Percentiles rank a stretch among this genome's conserved stretches.
These are phyloP conservation scores for Cremastinae sp. DNA, from an alignment of 2,888 invertebrate genomes.

Conservation along the genomic window DNA sequence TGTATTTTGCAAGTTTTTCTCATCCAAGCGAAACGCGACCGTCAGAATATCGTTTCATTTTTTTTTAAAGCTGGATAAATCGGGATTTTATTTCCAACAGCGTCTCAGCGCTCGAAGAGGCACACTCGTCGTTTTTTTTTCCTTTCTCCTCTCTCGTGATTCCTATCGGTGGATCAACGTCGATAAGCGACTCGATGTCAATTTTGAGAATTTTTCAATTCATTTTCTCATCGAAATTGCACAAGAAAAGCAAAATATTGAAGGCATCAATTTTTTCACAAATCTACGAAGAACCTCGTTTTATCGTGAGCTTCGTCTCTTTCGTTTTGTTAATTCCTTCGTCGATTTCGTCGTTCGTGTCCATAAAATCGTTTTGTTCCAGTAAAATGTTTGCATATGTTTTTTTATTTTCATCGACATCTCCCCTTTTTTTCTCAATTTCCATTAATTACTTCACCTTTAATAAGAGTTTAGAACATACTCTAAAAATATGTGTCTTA, in stretches of 20 bases:
- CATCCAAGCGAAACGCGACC: constrained; percentile 39
- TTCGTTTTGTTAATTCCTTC: constrained; percentile 24
- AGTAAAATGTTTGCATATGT: not conserved
- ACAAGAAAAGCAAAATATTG: too few species aligned
- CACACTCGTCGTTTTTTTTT: constrained; percentile 51
- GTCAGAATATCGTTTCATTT: constrained; percentile 52
- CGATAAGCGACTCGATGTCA: not conserved
- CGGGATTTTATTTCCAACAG: constrained; percentile 29
- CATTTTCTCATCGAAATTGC: not conserved
- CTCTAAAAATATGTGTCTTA: constrained; percentile 77
- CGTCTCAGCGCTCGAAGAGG: constrained; percentile 40
- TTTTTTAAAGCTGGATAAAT: constrained; percentile 54
- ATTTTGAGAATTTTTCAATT: constrained; percentile 10
- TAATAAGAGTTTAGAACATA: constrained; percentile 70
- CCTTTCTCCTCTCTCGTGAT: constrained; percentile 17
- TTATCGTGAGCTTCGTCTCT: not conserved
- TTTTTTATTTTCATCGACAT: not conserved
- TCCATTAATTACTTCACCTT: constrained; percentile 26
- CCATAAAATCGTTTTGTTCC: not conserved
- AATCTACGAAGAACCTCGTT: not conserved
- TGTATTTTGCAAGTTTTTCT: constrained; percentile 17
- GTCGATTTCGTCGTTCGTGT: constrained; percentile 3
- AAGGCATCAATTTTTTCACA: not conserved
- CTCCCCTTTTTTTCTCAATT: constrained; percentile 16
- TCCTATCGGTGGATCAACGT: not conserved